These are phyloP conservation scores for Pissodes strobi DNA, from an alignment of 1,140 invertebrate genomes.

Conservation along the genomic window DNA sequence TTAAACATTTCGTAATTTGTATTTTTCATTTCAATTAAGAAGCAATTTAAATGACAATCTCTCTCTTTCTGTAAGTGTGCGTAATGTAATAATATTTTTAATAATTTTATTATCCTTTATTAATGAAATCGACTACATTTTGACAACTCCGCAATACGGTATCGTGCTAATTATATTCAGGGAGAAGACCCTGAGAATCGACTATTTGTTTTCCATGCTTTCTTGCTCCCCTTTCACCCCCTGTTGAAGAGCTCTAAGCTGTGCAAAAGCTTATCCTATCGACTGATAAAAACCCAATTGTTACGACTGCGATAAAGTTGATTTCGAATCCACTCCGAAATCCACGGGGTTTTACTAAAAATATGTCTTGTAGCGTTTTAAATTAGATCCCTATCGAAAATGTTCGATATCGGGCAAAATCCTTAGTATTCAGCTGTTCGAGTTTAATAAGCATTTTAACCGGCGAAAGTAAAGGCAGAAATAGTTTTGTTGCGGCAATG, in stretches of 20 bases:
- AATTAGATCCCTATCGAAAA: slow-evolving; percentile 21
- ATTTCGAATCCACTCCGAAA: slow-evolving; percentile 36
- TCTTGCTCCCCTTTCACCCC: not conserved
- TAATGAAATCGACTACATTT: no score
- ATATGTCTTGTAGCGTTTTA: slow-evolving; percentile 35
- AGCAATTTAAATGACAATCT: no score
- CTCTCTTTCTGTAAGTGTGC: no score
- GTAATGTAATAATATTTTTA: no score
- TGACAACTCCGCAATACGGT: no score
- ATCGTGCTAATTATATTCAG: not conserved
- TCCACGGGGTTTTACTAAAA: slow-evolving; percentile 27
- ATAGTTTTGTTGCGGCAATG: no score
- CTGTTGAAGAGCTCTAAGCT: slow-evolving; percentile 26
- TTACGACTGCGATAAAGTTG: slow-evolving; percentile 37
- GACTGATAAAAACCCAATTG: slow-evolving; percentile 40
- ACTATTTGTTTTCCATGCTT: slow-evolving; percentile 6
- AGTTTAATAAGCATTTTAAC: no score
- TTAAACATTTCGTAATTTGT: no score
- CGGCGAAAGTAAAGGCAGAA: no score
- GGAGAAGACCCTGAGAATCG: not conserved
- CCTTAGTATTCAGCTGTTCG: not conserved
- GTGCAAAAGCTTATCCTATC: slow-evolving; percentile 34
- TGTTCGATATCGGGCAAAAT: not conserved
- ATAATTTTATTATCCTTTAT: no score
- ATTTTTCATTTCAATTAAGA: no score